Conservation (phyloP, 1,140 invertebrate species). For the Drosophila pseudoananassae region DNA sequence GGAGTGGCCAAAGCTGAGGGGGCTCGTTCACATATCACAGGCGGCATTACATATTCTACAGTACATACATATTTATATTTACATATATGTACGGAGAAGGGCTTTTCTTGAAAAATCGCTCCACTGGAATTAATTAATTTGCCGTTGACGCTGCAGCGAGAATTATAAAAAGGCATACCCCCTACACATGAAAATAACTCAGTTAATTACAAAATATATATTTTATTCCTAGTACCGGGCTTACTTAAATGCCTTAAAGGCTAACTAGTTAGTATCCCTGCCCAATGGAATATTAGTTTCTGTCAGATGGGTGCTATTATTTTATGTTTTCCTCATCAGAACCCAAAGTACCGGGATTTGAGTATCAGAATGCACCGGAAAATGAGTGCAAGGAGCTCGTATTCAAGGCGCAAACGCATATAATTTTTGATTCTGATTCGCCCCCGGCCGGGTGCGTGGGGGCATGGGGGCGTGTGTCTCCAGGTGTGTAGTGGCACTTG, state of each 20-base stretch:
- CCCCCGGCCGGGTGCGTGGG: conserved; percentile 6
- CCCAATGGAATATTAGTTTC: no score
- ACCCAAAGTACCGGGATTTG: conserved; percentile 15
- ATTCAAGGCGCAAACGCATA: conserved; percentile 51
- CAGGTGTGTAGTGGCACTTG: conserved; percentile 75
- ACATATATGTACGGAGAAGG: conserved; percentile 56
- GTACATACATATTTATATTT: not conserved
- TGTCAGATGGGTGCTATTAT: no score
- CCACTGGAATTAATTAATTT: conserved; percentile 82
- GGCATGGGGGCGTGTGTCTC: conserved; percentile 32
- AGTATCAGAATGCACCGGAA: conserved; percentile 34
- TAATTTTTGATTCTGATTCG: conserved; percentile 69
- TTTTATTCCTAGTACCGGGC: no score
- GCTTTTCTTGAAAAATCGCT: conserved; percentile 81
- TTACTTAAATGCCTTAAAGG: no score
- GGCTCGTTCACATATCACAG: not conserved
- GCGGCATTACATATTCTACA: not conserved
- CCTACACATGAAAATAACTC: conserved; percentile 27
- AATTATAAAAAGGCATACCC: conserved; percentile 1
- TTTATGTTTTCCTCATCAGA: no score
- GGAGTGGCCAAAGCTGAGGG: conserved; percentile 43
- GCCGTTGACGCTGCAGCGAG: conserved; percentile 56
- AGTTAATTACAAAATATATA: no score
- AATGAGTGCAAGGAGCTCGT: conserved; percentile 24
- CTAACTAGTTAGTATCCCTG: no score